phyloP scores from a whole-genome alignment of 64 coral and sea anemone genomes.

The Porites lutea region DNA sequence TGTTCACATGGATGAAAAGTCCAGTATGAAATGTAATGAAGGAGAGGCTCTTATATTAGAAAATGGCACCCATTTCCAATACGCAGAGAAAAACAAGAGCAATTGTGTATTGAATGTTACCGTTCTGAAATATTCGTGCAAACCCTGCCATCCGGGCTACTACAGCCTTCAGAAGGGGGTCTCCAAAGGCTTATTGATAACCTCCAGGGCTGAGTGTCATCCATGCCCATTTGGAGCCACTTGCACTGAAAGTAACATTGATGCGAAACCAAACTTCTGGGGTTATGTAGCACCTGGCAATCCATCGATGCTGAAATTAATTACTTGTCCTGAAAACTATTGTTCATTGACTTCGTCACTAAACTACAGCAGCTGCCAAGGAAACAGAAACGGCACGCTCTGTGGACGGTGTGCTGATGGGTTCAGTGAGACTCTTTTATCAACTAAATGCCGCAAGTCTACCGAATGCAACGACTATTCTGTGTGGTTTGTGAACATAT shows the following conservation, averaged over 20 bases:
- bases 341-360: background rate
- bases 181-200: background rate
- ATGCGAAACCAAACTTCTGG: slow-evolving; percentile 41
- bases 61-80: background rate
- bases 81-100: slow-evolving; percentile 3
- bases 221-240: slow-evolving; percentile 63
- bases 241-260: slow-evolving; percentile 15
- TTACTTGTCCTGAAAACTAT: slow-evolving; percentile 45
- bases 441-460: slow-evolving; percentile 9
- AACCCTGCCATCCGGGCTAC: slow-evolving; percentile 12
- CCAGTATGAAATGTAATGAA: background rate
- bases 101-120: background rate
- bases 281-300: background rate
- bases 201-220: background rate
- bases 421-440: slow-evolving; percentile 50
- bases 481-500: slow-evolving; percentile 21
- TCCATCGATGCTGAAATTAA: background rate
- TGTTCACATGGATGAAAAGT: background rate
- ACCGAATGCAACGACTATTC: slow-evolving; percentile 42
- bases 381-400: slow-evolving; percentile 47
- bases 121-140: slow-evolving; percentile 42
- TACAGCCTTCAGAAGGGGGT: slow-evolving; percentile 54
- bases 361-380: slow-evolving; percentile 54
- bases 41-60: background rate
- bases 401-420: slow-evolving; percentile 52